Percentiles rank a stretch among this genome's conserved stretches.
Conservation (phyloP, 2,888 invertebrate genomes). For the Hesperia comma region DNA sequence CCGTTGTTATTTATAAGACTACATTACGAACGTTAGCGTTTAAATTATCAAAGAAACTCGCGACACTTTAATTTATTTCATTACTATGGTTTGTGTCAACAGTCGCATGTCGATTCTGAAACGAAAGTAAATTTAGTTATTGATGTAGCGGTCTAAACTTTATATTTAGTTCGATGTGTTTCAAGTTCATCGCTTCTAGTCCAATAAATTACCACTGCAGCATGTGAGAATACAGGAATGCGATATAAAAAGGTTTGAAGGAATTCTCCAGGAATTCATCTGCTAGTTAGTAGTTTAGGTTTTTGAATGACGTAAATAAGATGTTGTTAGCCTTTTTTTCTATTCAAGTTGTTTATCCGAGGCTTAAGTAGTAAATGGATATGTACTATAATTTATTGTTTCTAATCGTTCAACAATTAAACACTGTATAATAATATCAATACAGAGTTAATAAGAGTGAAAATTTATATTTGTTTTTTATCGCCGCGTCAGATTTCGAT, state of each 20-base stretch:
- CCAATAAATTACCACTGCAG: too few relatives aligned
- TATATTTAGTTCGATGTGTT: slow-evolving; percentile 51
- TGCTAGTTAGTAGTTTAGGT: too few relatives aligned
- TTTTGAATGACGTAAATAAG: too few relatives aligned
- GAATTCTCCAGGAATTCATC: neutral
- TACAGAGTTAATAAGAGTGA: too few relatives aligned
- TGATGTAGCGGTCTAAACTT: slow-evolving; percentile 9
- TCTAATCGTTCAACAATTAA: too few relatives aligned
- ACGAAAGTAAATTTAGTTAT: slow-evolving; percentile 23
- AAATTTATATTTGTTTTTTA: too few relatives aligned
- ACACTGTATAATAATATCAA: too few relatives aligned
- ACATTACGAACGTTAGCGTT: neutral
- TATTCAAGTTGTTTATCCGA: too few relatives aligned
- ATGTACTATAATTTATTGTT: too few relatives aligned
- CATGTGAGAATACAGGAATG: slow-evolving; percentile 2
- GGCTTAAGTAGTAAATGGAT: too few relatives aligned
- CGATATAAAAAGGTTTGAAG: neutral
- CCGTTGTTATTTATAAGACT: neutral
- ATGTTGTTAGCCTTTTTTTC: too few relatives aligned
- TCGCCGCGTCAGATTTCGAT: too few relatives aligned
- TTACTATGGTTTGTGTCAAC: slow-evolving; percentile 18
- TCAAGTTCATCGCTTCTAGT: slow-evolving; percentile 57
- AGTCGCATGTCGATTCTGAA: slow-evolving; percentile 19
- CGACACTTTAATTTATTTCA: slow-evolving; percentile 45
- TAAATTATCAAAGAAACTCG: neutral